A percentile compares a stretch with the other conserved stretches of the same genome.
These are phyloP conservation scores for Lycaon pictus DNA, from an alignment of 2,113 vertebrate genomes.

Conservation along the genomic window DNA sequence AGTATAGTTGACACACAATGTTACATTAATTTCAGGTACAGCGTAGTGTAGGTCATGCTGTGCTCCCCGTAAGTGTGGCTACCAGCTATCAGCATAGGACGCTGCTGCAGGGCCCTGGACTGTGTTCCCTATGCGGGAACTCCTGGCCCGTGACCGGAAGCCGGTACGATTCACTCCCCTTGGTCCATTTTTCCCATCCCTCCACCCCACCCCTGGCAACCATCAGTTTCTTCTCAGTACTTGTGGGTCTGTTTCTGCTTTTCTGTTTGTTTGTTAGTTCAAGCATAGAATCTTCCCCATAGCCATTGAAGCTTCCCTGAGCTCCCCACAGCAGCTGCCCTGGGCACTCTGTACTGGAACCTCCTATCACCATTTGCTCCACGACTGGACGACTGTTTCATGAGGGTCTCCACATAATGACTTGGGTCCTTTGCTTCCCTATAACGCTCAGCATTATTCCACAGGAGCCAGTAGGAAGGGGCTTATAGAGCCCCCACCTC, in stretches of 20 bases:
- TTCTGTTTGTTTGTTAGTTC: background rate
- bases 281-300: background rate
- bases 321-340: background rate
- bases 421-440: background rate
- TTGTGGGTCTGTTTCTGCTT: background rate
- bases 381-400: too few species aligned
- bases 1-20: background rate
- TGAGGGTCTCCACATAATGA: background rate
- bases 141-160: background rate
- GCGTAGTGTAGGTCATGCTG: background rate
- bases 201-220: background rate
- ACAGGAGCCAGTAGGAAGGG: too few species aligned
- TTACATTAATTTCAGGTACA: background rate
- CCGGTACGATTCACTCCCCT: background rate
- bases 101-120: background rate
- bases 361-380: background rate
- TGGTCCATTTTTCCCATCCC: background rate
- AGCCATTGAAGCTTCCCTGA: background rate
- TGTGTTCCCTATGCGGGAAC: background rate
- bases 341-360: background rate
- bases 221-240: background rate
- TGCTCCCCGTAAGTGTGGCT: background rate
- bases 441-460: background rate
- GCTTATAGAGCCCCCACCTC: background rate
- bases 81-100: background rate